Base-by-base conservation (phyloP, 2,797 vertebrate species). In the Pseudopleuronectes americanus region DNA sequence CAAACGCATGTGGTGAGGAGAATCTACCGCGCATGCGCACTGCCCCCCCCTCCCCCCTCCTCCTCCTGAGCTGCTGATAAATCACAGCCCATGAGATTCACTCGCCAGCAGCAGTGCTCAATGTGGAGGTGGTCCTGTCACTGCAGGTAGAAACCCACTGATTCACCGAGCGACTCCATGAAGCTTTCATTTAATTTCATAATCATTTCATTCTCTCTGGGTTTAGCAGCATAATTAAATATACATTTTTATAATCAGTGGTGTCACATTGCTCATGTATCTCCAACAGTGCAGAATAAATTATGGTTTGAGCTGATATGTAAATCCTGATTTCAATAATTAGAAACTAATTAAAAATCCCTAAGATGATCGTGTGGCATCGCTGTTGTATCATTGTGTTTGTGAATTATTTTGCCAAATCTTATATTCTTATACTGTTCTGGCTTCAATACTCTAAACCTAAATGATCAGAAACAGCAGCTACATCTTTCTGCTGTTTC, bases 21-120 rank as follows among this genome's bases (percentile, higher is more conserved):
- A 47, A 47, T 26, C 4, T 22, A 1, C 0, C 0, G 86, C 94
- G 93, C 94, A 88, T 92, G 93, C 92, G 93, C 93, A 72, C 23
- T 64, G 54, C 88, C 73, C 0, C 24, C 24, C 80, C 57, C 13
- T 19, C 19, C 3, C 45, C 80, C 81, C 57, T 21, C 47, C 43
- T 17, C 43, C 81, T 21, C 8, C 57, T 26, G 43, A 21, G 53
- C 41, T 2, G 8, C 49, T 57, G 63, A 71, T 81, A 84, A 82
- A 86, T 86, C 81, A 79, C 49, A 53, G 22, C 6, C 33, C 59
- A 59, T 68, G 53, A 64, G 74, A 71, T 71, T 84, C 76, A 75
- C 55, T 68, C 48, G 56, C 45, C 41, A 81, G 76, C 77, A 69
- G 71, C 10, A 28, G 56, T 65, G 51, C 36, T 52, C 58, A 43